These are phyloP conservation scores for Andrena dorsata DNA, from an alignment of 2,888 invertebrate genomes.

Conservation along the genomic window DNA sequence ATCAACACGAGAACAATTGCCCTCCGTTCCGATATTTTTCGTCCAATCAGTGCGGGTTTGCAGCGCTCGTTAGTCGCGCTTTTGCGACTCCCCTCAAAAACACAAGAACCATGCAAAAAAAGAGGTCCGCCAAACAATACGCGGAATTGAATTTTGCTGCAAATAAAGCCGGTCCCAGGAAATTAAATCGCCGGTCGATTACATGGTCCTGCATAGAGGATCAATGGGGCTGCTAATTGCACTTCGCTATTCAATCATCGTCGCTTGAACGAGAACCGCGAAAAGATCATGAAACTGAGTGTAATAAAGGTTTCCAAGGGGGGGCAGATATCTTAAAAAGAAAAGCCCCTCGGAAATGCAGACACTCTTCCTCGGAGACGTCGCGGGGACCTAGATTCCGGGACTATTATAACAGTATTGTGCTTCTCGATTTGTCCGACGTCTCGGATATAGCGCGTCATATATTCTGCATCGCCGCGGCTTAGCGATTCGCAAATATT, in stretches of 20 bases:
- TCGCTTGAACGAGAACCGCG: not conserved
- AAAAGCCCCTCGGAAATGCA: not conserved
- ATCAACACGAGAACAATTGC: not conserved
- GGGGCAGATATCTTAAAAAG: too few relatives aligned
- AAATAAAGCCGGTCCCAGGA: not conserved
- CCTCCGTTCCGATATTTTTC: constrained; percentile 7
- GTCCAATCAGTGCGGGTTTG: constrained; percentile 6
- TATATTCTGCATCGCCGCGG: constrained; percentile 41
- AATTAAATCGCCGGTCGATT: constrained; percentile 1
- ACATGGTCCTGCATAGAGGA: not conserved
- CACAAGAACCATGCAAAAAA: not conserved
- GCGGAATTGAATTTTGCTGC: not conserved
- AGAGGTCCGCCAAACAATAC: not conserved
- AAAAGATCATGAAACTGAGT: not conserved
- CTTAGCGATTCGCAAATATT: constrained; percentile 49
- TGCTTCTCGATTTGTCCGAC: constrained; percentile 19
- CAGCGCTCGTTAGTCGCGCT: not conserved
- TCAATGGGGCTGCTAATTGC: not conserved
- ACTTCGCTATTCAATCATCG: not conserved
- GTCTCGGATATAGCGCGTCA: constrained; percentile 1
- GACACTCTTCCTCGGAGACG: not conserved
- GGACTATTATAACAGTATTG: constrained; percentile 6
- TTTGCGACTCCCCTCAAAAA: not conserved
- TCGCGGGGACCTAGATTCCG: not conserved
- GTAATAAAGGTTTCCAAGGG: not conserved